Base-by-base conservation (phyloP, 2,113 vertebrate genomes). In the Oryzias celebensis region DNA sequence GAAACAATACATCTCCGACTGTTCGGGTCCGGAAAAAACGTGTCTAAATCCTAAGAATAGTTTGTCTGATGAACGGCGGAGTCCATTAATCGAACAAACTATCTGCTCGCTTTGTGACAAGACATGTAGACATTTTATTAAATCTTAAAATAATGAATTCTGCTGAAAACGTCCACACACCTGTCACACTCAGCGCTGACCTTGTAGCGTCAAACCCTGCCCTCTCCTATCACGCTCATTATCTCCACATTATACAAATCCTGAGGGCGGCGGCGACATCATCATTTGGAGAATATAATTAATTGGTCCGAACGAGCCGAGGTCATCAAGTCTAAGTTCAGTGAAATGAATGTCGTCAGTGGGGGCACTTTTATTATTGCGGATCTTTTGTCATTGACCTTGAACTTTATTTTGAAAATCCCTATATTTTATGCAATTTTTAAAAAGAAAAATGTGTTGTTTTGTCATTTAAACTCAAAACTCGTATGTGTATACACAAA, bases 1-100 rank as follows among this genome's bases (percentile, higher is more conserved):
- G 72, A 69, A 41, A 43, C 43, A 52, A 63, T 76, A 24, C 3
- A 57, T 87, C 75, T 74, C 70, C 52, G 41, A 55, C 57, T 59
- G 53, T 56, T 62, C 31, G 28, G 59, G 59, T 71, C 45, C 23
- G 58, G 46, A 72, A 12, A 54, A 31, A 43, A 63, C 61, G 58
- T 73, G 80, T 82, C 65, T 80, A 77, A 77, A 26, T 0, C 46
- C 81, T 65, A 18, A 50, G 75, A 86, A 79, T 82, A 82, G 76
- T 62, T 57, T 55, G 41, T 62, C 59, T 24, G 61, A 22, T n/a
- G 55, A 66, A 26, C 14, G 66, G 26, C 71, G 42, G 47, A 56
- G 66, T 78, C 67, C 43, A 80, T 82, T 76, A 76, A 80, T 80
- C 47, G 55, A 55, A 63, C n/a, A 17, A 68, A 47, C 8, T 24